These are phyloP conservation scores for Melitaea athalia DNA, from an alignment of 2,888 invertebrate species.

Conservation along the genomic window DNA sequence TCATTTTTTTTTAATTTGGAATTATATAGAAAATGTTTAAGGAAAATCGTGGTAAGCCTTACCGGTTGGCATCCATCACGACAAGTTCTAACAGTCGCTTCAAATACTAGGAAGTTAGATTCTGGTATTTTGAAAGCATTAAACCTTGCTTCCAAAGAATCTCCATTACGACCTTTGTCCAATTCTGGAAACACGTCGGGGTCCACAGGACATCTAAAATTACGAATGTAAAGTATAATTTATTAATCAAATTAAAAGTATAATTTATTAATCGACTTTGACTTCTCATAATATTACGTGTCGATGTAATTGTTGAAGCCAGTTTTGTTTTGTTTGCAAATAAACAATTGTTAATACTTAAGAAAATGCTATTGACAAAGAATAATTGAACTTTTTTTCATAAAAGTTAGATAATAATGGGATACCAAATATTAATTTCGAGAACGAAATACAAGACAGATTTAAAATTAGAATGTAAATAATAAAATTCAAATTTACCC, in stretches of 20 bases:
- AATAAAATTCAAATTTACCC: conserved; percentile 83
- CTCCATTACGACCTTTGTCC: conserved; percentile 91
- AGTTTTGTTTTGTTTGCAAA: too few relatives aligned
- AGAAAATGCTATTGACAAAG: too few relatives aligned
- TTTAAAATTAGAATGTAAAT: neutral
- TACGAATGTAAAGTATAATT: neutral
- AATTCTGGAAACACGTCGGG: conserved; percentile 95
- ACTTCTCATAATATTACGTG: too few relatives aligned
- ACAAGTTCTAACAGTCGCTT: conserved; percentile 94
- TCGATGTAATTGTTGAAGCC: too few relatives aligned
- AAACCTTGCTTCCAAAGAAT: conserved; percentile 94
- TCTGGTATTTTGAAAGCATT: conserved; percentile 97
- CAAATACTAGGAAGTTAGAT: conserved; percentile 95
- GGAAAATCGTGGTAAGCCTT: conserved; percentile 44
- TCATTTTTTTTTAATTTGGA: neutral
- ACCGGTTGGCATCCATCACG: conserved; percentile 94
- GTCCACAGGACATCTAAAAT: conserved; percentile 92
- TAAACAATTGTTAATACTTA: too few relatives aligned
- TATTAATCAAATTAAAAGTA: neutral
- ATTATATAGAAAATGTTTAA: neutral
- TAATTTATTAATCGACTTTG: neutral
- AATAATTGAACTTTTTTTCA: too few relatives aligned
- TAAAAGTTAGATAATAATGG: too few relatives aligned
- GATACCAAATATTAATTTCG: too few relatives aligned
- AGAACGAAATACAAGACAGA: too few relatives aligned